Conservation (phyloP, 2,888 invertebrate genomes). For the Argyresthia goedartella region DNA sequence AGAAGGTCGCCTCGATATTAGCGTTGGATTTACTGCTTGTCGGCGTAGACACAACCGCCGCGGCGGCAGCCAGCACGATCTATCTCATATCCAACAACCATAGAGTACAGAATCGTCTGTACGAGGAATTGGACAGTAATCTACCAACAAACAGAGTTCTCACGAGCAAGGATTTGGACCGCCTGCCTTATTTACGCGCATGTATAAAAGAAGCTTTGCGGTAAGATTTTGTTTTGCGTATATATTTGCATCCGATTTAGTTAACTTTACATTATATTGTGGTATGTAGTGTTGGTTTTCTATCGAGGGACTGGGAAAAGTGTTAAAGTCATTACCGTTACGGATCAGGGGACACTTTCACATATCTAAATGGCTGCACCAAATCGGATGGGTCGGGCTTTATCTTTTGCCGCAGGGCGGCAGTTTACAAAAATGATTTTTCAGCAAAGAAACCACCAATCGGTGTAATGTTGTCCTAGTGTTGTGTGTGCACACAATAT, state of each 20-base stretch:
- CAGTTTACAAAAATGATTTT: too few relatives aligned
- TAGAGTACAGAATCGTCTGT: constrained; percentile 75
- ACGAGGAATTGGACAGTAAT: constrained; percentile 70
- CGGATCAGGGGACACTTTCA: too few relatives aligned
- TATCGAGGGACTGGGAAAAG: too few relatives aligned
- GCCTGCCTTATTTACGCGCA: constrained; percentile 78
- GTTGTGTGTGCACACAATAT: too few relatives aligned
- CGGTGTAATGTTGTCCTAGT: too few relatives aligned
- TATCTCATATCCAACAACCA: constrained; percentile 81
- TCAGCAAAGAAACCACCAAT: too few relatives aligned
- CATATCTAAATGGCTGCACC: too few relatives aligned
- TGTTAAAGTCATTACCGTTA: too few relatives aligned
- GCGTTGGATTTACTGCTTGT: constrained; percentile 83
- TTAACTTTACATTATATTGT: neutral
- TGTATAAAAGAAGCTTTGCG: constrained; percentile 84
- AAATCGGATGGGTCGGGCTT: too few relatives aligned
- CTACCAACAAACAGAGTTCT: constrained; percentile 69
- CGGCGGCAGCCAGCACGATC: constrained; percentile 80
- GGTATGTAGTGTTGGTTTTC: too few relatives aligned
- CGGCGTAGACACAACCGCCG: constrained; percentile 87
- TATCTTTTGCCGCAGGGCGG: too few relatives aligned
- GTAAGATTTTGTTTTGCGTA: constrained; percentile 36
- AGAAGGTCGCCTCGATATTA: constrained; percentile 75
- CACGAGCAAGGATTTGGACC: constrained; percentile 72
- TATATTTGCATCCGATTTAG: neutral